Conservation (phyloP, 2,113 vertebrate species). For the Sceloporus undulatus region DNA sequence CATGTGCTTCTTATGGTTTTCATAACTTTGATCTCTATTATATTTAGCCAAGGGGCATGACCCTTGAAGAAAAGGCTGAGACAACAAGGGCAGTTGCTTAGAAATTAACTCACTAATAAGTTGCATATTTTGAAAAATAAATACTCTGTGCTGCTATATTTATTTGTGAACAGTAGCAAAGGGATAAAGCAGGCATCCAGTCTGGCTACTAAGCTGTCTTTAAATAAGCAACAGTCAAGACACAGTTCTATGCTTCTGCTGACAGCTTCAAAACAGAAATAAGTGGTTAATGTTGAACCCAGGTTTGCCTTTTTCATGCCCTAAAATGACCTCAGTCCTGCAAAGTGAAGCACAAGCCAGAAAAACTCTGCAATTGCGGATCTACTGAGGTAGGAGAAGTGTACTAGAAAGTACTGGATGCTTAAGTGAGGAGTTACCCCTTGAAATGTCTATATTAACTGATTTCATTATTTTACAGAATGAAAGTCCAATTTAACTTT, state of each 20-base stretch:
- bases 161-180: constrained; percentile 70
- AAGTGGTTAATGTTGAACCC: constrained; percentile 47
- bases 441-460: not conserved
- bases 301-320: constrained; percentile 29
- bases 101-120: constrained; percentile 75
- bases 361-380: not conserved
- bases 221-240: constrained; percentile 65
- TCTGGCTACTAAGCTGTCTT: constrained; percentile 54
- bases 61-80: constrained; percentile 63
- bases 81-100: constrained; percentile 69
- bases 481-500: constrained; percentile 5
- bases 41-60: constrained; percentile 48
- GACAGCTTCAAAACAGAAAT: constrained; percentile 59
- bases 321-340: constrained; percentile 35
- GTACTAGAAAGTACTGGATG: not conserved
- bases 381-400: not conserved
- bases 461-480: constrained; percentile 30
- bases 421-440: not conserved
- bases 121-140: constrained; percentile 72
- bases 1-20: constrained; percentile 51
- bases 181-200: constrained; percentile 56
- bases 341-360: constrained; percentile 34
- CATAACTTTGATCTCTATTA: constrained; percentile 44
- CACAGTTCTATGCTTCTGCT: constrained; percentile 54
- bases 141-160: constrained; percentile 65